These are phyloP conservation scores for Schizopygopsis malacanthus DNA, from an alignment of 2,797 vertebrate species.

Conservation along the genomic window DNA sequence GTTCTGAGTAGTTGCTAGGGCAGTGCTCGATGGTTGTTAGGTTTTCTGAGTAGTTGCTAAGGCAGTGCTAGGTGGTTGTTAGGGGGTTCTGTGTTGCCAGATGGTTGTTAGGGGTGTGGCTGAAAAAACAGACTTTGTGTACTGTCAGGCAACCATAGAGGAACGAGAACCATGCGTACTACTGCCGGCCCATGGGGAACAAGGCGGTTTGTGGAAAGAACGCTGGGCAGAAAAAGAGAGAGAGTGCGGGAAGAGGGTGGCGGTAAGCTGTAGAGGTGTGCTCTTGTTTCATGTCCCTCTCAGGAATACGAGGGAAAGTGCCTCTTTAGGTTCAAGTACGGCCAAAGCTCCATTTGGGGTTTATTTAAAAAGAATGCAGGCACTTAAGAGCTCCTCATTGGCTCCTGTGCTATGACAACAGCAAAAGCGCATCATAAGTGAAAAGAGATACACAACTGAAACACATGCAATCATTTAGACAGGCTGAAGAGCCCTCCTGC, in stretches of 20 bases:
- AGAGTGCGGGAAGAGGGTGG: slow-evolving; percentile 49
- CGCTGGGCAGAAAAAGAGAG: slow-evolving; percentile 49
- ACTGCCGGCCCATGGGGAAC: neutral
- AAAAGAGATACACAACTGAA: slow-evolving; percentile 59
- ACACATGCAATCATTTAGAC: slow-evolving; percentile 62
- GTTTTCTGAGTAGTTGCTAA: neutral
- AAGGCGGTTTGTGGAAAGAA: slow-evolving; percentile 34
- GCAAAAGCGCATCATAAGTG: slow-evolving; percentile 62
- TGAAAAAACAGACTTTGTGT: neutral
- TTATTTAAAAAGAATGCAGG: slow-evolving; percentile 76
- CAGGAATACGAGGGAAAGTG: slow-evolving; percentile 68
- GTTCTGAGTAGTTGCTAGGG: neutral
- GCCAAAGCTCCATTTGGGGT: slow-evolving; percentile 74
- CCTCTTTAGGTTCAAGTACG: slow-evolving; percentile 75
- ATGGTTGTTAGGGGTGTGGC: neutral
- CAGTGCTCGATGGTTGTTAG: neutral
- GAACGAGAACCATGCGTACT: neutral
- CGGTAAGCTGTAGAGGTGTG: slow-evolving; percentile 57
- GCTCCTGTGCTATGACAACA: slow-evolving; percentile 59
- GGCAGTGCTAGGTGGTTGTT: neutral
- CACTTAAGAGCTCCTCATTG: slow-evolving; percentile 75
- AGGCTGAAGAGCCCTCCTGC: slow-evolving; percentile 43
- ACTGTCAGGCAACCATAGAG: neutral
- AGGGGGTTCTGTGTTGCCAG: neutral
- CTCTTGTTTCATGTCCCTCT: slow-evolving; percentile 76